A percentile compares a stretch with the other conserved stretches of the same genome.
Evolutionary conservation across 2,888 invertebrate genomes (phyloP).

Genomic region (Dasysyrphus tricinctus): DNA sequence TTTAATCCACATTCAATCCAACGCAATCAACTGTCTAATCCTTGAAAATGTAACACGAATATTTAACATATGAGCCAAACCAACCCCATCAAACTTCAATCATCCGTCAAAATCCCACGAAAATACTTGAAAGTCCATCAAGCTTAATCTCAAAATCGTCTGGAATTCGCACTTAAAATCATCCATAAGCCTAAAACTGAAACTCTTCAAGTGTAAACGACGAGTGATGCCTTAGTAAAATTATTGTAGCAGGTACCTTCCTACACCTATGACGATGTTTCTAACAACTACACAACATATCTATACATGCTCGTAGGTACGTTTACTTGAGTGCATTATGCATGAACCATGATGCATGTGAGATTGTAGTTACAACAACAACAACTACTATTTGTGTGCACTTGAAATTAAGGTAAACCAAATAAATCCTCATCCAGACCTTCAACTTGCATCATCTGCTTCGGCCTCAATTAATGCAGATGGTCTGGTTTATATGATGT

Average conservation of each 20-base stretch:
- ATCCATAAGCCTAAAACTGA: constrained; percentile 24
- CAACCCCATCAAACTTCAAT: constrained; percentile 21
- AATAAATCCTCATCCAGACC: constrained; percentile 42
- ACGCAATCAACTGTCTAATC: background rate
- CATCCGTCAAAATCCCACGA: constrained; percentile 34
- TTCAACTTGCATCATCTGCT: constrained; percentile 24
- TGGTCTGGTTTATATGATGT: background rate
- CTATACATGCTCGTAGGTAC: too few species aligned
- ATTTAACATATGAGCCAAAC: background rate
- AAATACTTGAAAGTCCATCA: constrained; percentile 12
- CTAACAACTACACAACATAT: background rate
- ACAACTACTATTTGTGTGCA: constrained; percentile 6
- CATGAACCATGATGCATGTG: constrained; percentile 32
- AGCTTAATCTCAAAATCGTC: constrained; percentile 57
- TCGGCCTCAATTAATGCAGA: background rate
- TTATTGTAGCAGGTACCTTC: background rate
- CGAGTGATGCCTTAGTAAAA: background rate
- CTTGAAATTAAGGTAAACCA: constrained; percentile 67
- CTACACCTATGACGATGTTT: background rate
- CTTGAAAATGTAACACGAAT: constrained; percentile 19
- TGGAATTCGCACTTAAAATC: constrained; percentile 69
- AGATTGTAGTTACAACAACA: background rate
- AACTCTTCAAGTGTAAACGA: constrained; percentile 46
- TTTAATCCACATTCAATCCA: background rate
- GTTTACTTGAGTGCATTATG: constrained; percentile 57